Evolutionary conservation across 2,797 vertebrate genomes (phyloP).

Genomic region (Prionace glauca): DNA sequence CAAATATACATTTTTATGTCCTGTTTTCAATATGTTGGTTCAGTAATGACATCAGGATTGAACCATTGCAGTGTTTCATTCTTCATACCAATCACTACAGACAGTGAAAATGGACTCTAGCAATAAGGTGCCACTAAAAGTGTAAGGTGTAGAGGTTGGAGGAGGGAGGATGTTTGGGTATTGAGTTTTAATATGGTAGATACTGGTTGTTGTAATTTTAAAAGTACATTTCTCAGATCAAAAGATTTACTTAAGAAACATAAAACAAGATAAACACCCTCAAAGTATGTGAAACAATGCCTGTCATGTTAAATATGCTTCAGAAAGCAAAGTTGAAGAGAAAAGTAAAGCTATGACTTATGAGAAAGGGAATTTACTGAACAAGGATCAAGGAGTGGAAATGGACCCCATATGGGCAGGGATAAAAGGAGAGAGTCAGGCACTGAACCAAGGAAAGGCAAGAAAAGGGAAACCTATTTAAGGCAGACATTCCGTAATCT

Average conservation of each 20-base stretch:
- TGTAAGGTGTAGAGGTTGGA: not conserved
- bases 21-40: not conserved
- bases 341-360: conserved; percentile 8
- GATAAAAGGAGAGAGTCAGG: not conserved
- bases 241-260: not conserved
- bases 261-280: not conserved
- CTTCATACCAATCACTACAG: not conserved
- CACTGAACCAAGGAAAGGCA: not conserved
- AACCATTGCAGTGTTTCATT: not conserved
- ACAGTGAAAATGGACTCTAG: not conserved
- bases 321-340: not conserved
- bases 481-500: conserved; percentile 22
- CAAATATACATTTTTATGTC: not conserved
- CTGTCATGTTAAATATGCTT: not conserved
- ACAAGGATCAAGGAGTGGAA: conserved; percentile 29
- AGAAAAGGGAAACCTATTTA: conserved; percentile 2
- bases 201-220: not conserved
- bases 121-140: not conserved
- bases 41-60: not conserved
- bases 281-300: not conserved
- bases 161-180: not conserved
- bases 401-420: conserved; percentile 14
- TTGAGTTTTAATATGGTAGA: not conserved
- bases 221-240: not conserved
- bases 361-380: conserved; percentile 21